Base-by-base conservation (phyloP, 2,888 invertebrate genomes). In the Rhamnusium bicolor region DNA sequence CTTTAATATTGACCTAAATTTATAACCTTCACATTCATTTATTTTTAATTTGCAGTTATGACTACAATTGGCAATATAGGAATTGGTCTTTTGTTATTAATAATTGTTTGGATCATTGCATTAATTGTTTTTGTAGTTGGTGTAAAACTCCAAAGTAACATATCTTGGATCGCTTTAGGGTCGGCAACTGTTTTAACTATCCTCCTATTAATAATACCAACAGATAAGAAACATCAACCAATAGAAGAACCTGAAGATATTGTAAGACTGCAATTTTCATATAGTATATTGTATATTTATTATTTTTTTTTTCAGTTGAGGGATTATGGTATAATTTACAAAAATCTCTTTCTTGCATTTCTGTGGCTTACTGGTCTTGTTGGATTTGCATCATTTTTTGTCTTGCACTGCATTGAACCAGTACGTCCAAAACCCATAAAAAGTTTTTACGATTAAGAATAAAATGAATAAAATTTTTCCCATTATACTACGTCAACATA, bases 61-160 rank as follows among this genome's bases (percentile, higher is more conserved):
- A 78, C 83, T 69, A 80, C 80, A 71, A 80, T 87, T 72, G 88
- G 87, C 71, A 86, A 80, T 80, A 90, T 93, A 81, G 94, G 94
- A 83, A 88, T 92, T 77, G 94, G 94, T 80, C 89, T 93, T 74
- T 92, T 94, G 85, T 89, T 93, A 80, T 87, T 94, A 82, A 89
- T 92, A 74, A 87, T 91, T 71, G 85, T 93, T 80, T 94, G 94
- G 93, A 89, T 91, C 78, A 81, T 91, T 71, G 91, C 93, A 32
- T 87, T 92, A 47, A 84, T 93, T 80, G 84, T 93, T 80, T 93
- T 93, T 81, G 90, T 93, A 83, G 87, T 93, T 65, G 92, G 93
- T 1, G 87, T 93, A 54, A 91, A 92, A 82, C 91, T 92, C 49
- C 92, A 92, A 77, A 93, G 91, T 86, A 91, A 89, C 83, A 87